Percentiles rank a stretch among this genome's conserved stretches.
Conservation (phyloP, 2,888 invertebrate genomes). For the Parnassius smintheus region DNA sequence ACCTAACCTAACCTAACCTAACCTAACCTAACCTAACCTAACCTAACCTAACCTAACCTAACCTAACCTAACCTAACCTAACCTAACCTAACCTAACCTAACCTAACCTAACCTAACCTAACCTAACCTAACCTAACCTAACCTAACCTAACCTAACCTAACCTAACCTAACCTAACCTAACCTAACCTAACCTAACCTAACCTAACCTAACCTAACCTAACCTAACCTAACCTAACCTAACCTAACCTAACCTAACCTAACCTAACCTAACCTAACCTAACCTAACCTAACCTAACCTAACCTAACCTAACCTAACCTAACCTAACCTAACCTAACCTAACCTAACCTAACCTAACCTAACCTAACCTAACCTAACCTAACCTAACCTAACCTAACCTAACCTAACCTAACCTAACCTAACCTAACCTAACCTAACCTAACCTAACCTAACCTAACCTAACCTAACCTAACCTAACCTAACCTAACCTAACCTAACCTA, state of each 20-base stretch:
- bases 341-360: too few species aligned
- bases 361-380: too few species aligned
- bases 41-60: constrained; percentile 1
- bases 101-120: constrained; percentile 28
- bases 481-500: too few species aligned
- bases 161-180: constrained; percentile 32
- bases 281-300: constrained; percentile 17
- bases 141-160: constrained; percentile 33
- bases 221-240: constrained; percentile 24
- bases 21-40: background rate
- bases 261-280: constrained; percentile 30
- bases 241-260: constrained; percentile 31
- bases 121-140: constrained; percentile 27
- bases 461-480: too few species aligned
- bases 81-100: background rate
- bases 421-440: too few species aligned
- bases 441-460: too few species aligned
- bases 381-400: too few species aligned
- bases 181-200: constrained; percentile 33
- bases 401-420: too few species aligned
- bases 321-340: too few species aligned
- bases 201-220: constrained; percentile 29
- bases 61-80: background rate
- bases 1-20: background rate
- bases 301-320: background rate